Evolutionary conservation across 2,888 invertebrate species (phyloP).

Genomic region (Argyresthia goedartella): DNA sequence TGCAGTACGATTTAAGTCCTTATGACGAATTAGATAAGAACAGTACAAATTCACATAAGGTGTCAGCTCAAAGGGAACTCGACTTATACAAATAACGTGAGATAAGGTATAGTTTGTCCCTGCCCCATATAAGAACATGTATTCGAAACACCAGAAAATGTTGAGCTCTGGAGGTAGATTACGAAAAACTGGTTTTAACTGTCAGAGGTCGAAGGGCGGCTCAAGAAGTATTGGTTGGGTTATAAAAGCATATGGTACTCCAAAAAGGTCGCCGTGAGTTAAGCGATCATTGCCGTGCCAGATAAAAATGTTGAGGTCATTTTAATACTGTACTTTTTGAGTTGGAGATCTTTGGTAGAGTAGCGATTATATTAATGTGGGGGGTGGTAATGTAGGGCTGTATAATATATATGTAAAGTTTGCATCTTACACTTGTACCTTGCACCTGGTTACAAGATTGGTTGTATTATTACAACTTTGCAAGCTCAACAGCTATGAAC

Average conservation of each 20-base stretch:
- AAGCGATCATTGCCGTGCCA: conserved; percentile 57
- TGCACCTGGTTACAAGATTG: no score
- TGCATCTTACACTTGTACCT: no score
- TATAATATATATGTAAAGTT: no score
- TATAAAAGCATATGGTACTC: conserved; percentile 30
- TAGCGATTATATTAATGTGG: neutral
- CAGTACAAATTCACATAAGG: no score
- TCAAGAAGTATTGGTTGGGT: conserved; percentile 39
- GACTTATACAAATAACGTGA: neutral
- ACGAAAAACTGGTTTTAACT: neutral
- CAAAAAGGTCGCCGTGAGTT: conserved; percentile 49
- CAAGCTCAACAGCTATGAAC: no score
- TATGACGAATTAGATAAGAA: no score
- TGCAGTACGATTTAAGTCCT: no score
- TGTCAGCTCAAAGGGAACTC: no score
- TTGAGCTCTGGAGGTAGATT: neutral
- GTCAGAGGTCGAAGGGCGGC: conserved; percentile 25
- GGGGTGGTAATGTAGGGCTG: no score
- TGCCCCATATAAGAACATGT: neutral
- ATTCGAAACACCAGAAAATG: neutral
- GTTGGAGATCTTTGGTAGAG: neutral
- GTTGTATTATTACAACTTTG: no score
- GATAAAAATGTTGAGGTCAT: conserved; percentile 67
- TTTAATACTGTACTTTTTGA: conserved; percentile 19
- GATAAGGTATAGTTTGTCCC: conserved; percentile 3